Evolutionary conservation across 1,140 invertebrate genomes (phyloP), one percentile per base, ranked within the genome.

Genomic region (Ooceraea biroi): DNA sequence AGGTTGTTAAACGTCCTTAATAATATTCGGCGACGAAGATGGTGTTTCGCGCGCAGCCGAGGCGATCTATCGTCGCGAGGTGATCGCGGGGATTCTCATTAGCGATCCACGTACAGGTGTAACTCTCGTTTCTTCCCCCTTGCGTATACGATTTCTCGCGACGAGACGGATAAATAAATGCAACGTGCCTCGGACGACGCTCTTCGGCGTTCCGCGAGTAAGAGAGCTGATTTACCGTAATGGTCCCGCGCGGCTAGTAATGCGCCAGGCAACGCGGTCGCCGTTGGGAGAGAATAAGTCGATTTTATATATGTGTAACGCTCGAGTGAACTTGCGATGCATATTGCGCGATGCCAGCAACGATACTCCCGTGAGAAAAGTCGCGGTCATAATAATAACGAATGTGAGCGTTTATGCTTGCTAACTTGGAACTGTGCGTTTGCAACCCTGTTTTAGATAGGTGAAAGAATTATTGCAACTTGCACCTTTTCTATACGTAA

Each of bases 1-100:
- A 91, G 86, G 84, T 82, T 88, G 89, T 89, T 90, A 85, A 92
- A 88, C 68, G 87, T 89, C 63, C 77, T 89, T 88, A 87, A 90
- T 87, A 84, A 90, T 87, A 82, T 89, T 89, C 82, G 88, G 84
- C 83, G 83, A 88, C 52, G 80, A 88, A 68, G 84, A 57, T 63
- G 69, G 71, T 66, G 57, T n/a, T 57, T 22, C 65, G 19, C 60
- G 41, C 66, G 76, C 10, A 4, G 19, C 27, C 41, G 36, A 60
- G 19, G 8, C 19, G 58, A 72, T 86, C 72, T 85, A 86, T 88
- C 86, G 61, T 88, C 66, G 48, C 50, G 61, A 48, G 48, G 27
- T 65, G 72, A 82, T 74, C 50, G 55, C 72, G 41, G n/a, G 60
- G 72, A 74, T 78, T 82, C 83, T 88, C 74, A 85, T 88, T 88